Evolutionary conservation across 1,140 invertebrate species (phyloP), one percentile per base, ranked within the genome.

Genomic region (Drosophila setifemur): DNA sequence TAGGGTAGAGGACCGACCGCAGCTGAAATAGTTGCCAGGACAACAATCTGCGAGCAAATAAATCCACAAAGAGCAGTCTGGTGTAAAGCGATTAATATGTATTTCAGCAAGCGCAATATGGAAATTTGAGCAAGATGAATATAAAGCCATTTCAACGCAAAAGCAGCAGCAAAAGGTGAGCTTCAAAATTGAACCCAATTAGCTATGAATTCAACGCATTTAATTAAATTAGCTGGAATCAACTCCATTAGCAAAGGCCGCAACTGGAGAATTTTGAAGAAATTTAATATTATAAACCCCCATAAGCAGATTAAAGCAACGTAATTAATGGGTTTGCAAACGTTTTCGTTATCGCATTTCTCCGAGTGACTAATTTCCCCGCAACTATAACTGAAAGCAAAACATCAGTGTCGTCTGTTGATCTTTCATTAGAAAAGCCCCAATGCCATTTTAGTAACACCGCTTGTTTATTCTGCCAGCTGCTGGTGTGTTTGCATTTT

Each of bases 401-500:
- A 60, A 16, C 42, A 44, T 21, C n/a, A n/a, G n/a, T 19, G 8
- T 0, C 12, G 23, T 12, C 44, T 83, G 74, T 85, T 79, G 55
- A 58, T 72, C 64, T 83, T 83, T 75, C 54, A 74, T 85, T 64
- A 58, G 35, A 58, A 52, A 48, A 42, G 60, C 54, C 33, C 11
- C 57, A 45, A 42, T 64, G 61, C 52, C 25, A 58, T 48, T 69
- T 78, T 16, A 42, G 57, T 39, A 44, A 35, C 25, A 18, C 4
- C 2, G 25, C 19, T 4, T 77, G 69, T 71, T 83, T 43, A 60
- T 74, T 64, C 64, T 74, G 39, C 11, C 21, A 28, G 35, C 11
- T 35, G 16, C 18, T 42, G 42, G 19, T 4, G 25, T 63, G 44
- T 49, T 64, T 64, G 61, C 61, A 29, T 29, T 64, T 29, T 25